Percentiles rank a stretch among this genome's conserved stretches.
phyloP scores from a whole-genome alignment of 2,797 vertebrate species.

The Semaprochilodus insignis region DNA sequence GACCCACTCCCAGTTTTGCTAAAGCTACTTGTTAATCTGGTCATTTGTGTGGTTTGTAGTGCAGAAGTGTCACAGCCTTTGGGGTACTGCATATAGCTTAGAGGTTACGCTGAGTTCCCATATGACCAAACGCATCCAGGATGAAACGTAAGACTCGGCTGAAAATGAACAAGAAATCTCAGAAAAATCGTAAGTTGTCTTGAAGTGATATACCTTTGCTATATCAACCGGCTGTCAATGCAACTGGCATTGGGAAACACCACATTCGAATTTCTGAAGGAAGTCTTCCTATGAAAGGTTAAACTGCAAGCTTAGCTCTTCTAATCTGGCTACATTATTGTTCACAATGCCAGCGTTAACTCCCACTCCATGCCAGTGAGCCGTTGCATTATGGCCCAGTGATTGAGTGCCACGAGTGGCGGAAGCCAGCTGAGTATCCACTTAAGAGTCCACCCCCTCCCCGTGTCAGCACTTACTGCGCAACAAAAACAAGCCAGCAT shows the following conservation, averaged over 20 bases:
- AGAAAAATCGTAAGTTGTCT: no score
- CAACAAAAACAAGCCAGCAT: conserved; percentile 39
- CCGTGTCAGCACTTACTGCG: conserved; percentile 29
- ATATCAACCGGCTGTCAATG: not conserved
- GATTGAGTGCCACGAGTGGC: not conserved
- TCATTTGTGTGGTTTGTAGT: no score
- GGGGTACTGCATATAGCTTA: no score
- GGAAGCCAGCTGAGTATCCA: conserved; percentile 19
- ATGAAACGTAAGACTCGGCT: no score
- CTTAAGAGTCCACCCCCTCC: conserved; percentile 8
- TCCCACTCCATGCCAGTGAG: not conserved
- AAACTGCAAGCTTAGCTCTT: not conserved
- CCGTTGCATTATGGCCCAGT: not conserved
- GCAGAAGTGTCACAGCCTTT: no score
- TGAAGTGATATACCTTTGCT: no score
- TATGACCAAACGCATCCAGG: no score
- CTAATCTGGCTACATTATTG: not conserved
- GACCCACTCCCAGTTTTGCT: no score
- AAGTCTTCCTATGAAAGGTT: not conserved
- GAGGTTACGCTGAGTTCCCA: no score
- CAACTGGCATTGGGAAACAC: not conserved
- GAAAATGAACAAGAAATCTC: no score
- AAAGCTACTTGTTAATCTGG: no score
- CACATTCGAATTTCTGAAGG: not conserved
- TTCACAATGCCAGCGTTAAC: not conserved